Evolutionary conservation across 2,113 vertebrate species (phyloP), one percentile per base, ranked within the genome.

Genomic region (Silurus glanis): DNA sequence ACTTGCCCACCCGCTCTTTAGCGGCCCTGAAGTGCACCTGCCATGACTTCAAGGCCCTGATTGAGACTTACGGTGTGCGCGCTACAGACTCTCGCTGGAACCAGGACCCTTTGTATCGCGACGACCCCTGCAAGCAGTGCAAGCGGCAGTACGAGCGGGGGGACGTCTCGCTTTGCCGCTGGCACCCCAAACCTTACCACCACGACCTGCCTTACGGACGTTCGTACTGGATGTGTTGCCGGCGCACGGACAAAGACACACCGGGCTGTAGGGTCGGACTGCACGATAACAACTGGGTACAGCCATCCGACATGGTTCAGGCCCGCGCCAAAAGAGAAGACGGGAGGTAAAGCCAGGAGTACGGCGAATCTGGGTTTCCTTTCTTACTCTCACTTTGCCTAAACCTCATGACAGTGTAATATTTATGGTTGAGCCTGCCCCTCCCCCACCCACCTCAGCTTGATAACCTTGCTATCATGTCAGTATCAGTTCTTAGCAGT

Each of bases 141-240:
- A 97, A 96, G 91, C 96, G 96, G 85, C 95, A 95, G 0, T 98
- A 97, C 2, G 95, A 96, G 91, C 95, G 95, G 1, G 98, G 97
- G 4, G 98, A 99, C 3, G 98, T 99, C 75, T 99, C 98, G 0
- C 94, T 99, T 56, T 99, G 97, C 93, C 95, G 98, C 2, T 99
- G 98, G 98, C 98, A 99, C 93, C 97, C 97, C 92, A 99, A 99
- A 91, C 98, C 98, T 93, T 99, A 99, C 94, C 98, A 99, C 96
- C 98, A 98, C 6, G 98, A 99, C 95, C 95, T 99, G 94, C 97
- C 97, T 95, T 99, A 99, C 0, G 98, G 98, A 94, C 96, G 98
- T 1, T 99, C 98, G 71, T 99, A 99, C 90, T 99, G 98, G 98
- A 99, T 99, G 97, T 99, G 98, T 90, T 99, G 98, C 92, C 96